Percentiles rank a stretch among this genome's conserved stretches.
Evolutionary conservation across 2,113 vertebrate species (phyloP).

Genomic region (Anarrhichthys ocellatus): DNA sequence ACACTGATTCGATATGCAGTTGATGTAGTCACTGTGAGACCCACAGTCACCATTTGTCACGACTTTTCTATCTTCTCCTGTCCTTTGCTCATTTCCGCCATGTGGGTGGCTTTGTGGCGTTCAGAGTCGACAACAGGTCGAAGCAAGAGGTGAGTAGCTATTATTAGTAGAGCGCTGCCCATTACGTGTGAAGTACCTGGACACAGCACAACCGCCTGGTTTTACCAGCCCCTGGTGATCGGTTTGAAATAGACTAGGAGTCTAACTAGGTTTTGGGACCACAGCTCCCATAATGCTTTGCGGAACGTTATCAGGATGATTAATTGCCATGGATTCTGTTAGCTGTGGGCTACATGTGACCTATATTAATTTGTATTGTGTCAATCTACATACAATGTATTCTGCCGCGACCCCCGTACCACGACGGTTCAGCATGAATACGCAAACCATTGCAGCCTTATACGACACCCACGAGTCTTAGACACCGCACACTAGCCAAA

Average conservation of each 20-base stretch:
- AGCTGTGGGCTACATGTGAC: too few relatives aligned
- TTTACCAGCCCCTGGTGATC: neutral
- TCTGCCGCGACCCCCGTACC: too few relatives aligned
- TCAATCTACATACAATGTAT: too few relatives aligned
- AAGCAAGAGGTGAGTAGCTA: neutral
- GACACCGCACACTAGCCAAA: too few relatives aligned
- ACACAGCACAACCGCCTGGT: neutral
- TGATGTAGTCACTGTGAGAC: neutral
- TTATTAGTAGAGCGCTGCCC: too few relatives aligned
- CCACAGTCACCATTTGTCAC: conserved; percentile 2
- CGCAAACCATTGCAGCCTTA: too few relatives aligned
- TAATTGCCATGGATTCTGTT: neutral
- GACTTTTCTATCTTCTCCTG: neutral
- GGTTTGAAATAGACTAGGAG: neutral
- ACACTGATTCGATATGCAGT: conserved; percentile 18
- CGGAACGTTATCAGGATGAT: neutral
- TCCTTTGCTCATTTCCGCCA: neutral
- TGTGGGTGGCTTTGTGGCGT: neutral
- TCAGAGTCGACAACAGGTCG: neutral
- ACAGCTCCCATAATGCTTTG: neutral
- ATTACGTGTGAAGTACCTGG: neutral
- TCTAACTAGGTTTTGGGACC: neutral
- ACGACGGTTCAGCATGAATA: too few relatives aligned
- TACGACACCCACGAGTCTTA: too few relatives aligned
- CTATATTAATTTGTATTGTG: too few relatives aligned